These are phyloP conservation scores for Tolypeutes matacus DNA, from an alignment of 2,797 vertebrate species.

Conservation along the genomic window DNA sequence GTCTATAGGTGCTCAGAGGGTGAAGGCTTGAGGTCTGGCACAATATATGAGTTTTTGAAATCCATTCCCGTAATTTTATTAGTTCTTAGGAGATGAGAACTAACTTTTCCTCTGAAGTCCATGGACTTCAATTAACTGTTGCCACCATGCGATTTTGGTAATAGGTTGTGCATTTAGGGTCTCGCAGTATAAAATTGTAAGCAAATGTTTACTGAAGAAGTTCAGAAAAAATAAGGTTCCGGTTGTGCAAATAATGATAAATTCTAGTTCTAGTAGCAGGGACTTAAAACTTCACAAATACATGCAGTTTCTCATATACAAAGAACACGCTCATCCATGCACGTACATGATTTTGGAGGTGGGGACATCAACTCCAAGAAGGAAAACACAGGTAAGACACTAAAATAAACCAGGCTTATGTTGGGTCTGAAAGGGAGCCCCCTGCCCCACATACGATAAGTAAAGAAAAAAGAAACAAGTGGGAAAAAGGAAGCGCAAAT, in stretches of 20 bases:
- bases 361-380: background rate
- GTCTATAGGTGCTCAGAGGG: constrained; percentile 71
- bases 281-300: constrained; percentile 74
- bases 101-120: constrained; percentile 83
- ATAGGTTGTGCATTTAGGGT: constrained; percentile 83
- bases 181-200: constrained; percentile 78
- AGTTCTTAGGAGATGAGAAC: constrained; percentile 83
- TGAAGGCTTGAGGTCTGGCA: constrained; percentile 79
- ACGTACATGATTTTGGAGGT: background rate
- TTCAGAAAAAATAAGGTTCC: constrained; percentile 71
- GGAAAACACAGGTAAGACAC: constrained; percentile 5
- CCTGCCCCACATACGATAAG: background rate
- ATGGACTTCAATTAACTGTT: constrained; percentile 79
- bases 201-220: constrained; percentile 83
- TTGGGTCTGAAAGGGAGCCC: background rate
- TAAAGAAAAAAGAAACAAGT: background rate
- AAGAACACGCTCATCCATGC: background rate
- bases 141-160: constrained; percentile 83
- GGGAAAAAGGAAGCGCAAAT: background rate
- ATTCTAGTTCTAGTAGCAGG: constrained; percentile 56
- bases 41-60: constrained; percentile 80
- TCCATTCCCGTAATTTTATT: constrained; percentile 85
- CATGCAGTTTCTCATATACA: constrained; percentile 19
- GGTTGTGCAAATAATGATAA: constrained; percentile 78
- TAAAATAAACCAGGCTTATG: constrained; percentile 14